These are phyloP conservation scores for Ctenopoma multispine DNA, from an alignment of 2,797 vertebrate genomes.

Conservation along the genomic window DNA sequence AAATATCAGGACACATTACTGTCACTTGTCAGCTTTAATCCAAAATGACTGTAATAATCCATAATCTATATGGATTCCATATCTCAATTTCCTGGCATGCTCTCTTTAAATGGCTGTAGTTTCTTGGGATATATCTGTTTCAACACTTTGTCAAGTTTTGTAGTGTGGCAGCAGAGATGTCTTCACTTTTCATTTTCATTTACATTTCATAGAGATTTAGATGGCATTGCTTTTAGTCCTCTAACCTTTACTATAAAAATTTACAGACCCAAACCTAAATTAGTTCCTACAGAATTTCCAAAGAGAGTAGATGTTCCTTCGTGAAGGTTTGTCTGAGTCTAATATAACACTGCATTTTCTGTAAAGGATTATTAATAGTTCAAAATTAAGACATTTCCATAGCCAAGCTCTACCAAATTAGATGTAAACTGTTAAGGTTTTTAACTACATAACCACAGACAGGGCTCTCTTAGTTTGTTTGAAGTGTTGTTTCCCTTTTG, in stretches of 20 bases:
- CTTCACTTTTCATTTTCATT: slow-evolving; percentile 19
- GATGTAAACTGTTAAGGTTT: not conserved
- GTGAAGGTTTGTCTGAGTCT: slow-evolving; percentile 3
- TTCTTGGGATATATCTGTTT: slow-evolving; percentile 1
- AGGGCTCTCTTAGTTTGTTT: slow-evolving; percentile 1
- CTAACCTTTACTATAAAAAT: not conserved
- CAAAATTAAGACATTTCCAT: too few relatives aligned
- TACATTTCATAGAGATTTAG: slow-evolving; percentile 31
- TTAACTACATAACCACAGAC: not conserved
- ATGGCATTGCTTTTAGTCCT: slow-evolving; percentile 5
- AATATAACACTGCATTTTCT: not conserved
- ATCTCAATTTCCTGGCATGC: slow-evolving; percentile 1
- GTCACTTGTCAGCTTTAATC: slow-evolving; percentile 11
- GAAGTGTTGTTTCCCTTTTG: slow-evolving; percentile 2
- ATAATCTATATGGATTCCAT: too few relatives aligned
- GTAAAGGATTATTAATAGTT: not conserved
- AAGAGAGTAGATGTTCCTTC: not conserved
- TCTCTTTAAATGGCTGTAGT: not conserved
- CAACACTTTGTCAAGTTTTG: not conserved
- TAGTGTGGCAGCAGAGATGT: too few relatives aligned
- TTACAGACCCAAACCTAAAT: slow-evolving; percentile 15
- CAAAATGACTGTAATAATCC: not conserved
- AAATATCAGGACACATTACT: slow-evolving; percentile 8
- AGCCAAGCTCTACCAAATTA: not conserved
- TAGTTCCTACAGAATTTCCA: slow-evolving; percentile 11